These are phyloP conservation scores for Ceyx erithaca DNA, from an alignment of 2,797 vertebrate genomes.

Conservation along the genomic window DNA sequence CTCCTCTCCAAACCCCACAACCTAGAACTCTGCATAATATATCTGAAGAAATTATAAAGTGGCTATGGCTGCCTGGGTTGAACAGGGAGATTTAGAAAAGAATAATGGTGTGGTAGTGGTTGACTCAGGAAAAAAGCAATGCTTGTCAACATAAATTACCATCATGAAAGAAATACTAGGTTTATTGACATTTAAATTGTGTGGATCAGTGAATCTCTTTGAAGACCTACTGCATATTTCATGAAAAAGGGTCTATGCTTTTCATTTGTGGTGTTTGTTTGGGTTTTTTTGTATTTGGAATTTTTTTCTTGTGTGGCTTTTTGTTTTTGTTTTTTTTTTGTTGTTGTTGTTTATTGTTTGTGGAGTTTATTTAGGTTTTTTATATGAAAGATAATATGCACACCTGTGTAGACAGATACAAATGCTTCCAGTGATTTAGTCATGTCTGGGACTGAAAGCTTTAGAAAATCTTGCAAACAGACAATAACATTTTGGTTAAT, in stretches of 20 bases:
- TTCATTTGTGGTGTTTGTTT: neutral
- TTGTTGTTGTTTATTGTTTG: too few species aligned
- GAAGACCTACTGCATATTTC: conserved; percentile 7
- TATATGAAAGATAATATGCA: neutral
- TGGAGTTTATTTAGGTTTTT: neutral
- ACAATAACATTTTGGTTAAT: neutral
- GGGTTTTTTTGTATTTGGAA: too few species aligned
- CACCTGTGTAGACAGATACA: neutral
- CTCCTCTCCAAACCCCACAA: neutral
- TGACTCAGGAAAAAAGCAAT: neutral
- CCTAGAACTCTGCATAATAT: neutral
- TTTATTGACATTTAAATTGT: conserved; percentile 36
- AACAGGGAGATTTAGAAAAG: neutral
- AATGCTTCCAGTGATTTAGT: neutral
- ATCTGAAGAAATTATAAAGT: neutral
- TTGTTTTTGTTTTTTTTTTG: neutral
- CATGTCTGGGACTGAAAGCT: neutral
- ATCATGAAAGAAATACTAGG: neutral
- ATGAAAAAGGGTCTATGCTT: neutral
- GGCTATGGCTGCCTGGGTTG: neutral
- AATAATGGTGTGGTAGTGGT: neutral
- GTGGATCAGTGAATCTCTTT: neutral
- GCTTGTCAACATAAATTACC: conserved; percentile 20
- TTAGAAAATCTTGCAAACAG: conserved; percentile 14
- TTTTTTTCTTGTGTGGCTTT: too few species aligned